Evolutionary conservation across 2,888 invertebrate genomes (phyloP), one percentile per base, ranked within the genome.

Genomic region (Selenia dentaria): DNA sequence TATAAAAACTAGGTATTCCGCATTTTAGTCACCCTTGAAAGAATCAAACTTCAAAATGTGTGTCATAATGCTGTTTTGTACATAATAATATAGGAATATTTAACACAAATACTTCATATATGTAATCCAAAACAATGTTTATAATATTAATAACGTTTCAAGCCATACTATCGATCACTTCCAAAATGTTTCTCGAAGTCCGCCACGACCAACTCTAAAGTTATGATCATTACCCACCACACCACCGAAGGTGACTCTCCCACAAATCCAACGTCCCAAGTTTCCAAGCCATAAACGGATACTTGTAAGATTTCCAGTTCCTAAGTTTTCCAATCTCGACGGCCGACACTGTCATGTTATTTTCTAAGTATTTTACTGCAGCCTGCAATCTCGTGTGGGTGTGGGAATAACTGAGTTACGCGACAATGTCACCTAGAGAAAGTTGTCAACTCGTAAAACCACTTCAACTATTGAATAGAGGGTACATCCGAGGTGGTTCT

Each of bases 351-450:
- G 71, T 76, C 74, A 70, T 82, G 78, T 81, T 76, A 79, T 81
- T 81, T 78, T 74, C 77, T 74, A 74, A 76, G 73, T 70, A 77
- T 78, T 73, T 76, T 74, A 75, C 71, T 73, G 72, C 78, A 67
- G 52, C 43, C 62, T 69, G 78, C 75, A 71, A 70, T 73, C 69
- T 73, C 65, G 16, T 46, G 45, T 39, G 48, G 29, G n/a, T n/a
- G n/a, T n/a, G n/a, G 49, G 51, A 51, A 41, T 55, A 55, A 56
- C 49, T 54, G 20, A 42, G 42, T 51, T 39, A 44, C 28, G 32
- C 47, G 22, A 48, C 62, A 60, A 55, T 62, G 62, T 62, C 52
- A 62, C 55, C 58, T 60, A 52, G 41, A 51, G 31, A 56, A 48
- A 55, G 51, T 57, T 54, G 28, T 14, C 5, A 9, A 47, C 29